phyloP scores from a whole-genome alignment of 2,888 invertebrate genomes.

The Physocephala rufipes region DNA sequence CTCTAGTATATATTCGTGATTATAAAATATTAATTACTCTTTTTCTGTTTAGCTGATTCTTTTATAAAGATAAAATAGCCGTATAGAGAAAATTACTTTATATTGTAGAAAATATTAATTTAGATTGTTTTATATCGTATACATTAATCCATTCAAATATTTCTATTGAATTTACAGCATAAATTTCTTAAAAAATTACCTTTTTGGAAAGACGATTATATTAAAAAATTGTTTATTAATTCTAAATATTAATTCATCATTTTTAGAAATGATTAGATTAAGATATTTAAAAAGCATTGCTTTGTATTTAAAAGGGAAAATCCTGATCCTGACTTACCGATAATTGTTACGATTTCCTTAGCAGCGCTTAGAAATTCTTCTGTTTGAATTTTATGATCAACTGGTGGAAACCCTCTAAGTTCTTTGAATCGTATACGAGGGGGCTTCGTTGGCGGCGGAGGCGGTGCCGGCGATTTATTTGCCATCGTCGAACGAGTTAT shows the following conservation, averaged over 20 bases:
- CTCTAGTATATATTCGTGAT: background rate
- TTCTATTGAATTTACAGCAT: too few species aligned
- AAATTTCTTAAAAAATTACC: too few species aligned
- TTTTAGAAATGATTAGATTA: background rate
- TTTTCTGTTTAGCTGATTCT: background rate
- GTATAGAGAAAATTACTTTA: conserved; percentile 6
- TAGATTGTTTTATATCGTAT: too few species aligned
- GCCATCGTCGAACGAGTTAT: too few species aligned
- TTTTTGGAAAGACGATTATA: too few species aligned
- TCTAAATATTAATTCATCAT: conserved; percentile 10
- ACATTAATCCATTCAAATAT: too few species aligned
- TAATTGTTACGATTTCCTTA: conserved; percentile 70
- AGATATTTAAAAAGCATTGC: background rate
- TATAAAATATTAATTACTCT: background rate
- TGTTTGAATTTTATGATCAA: conserved; percentile 70
- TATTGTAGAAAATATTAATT: too few species aligned
- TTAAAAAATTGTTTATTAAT: background rate
- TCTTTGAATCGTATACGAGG: conserved; percentile 59
- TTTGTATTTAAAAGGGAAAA: background rate
- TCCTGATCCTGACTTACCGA: conserved; percentile 69
- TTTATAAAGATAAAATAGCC: conserved; percentile 6
- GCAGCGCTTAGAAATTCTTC: conserved; percentile 72
- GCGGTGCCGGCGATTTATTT: conserved; percentile 35
- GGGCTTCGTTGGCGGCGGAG: too few species aligned
- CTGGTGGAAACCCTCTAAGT: conserved; percentile 69